Evolutionary conservation across 1,140 invertebrate species (phyloP), one percentile per base, ranked within the genome.

Genomic region (Zaprionus camerounensis): DNA sequence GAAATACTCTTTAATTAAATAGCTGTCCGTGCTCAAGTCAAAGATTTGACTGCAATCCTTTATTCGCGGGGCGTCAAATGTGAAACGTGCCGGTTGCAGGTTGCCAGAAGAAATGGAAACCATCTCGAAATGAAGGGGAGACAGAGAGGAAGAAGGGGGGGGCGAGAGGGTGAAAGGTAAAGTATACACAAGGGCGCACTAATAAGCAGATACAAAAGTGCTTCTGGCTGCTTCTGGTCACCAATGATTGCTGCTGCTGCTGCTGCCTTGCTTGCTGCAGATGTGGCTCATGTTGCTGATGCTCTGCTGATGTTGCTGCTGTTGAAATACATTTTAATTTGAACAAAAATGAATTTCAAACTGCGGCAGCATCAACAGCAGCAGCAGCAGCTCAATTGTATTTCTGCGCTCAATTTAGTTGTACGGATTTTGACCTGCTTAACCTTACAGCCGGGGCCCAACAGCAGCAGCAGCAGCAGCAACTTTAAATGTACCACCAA

Each of bases 351-450:
- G 70, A 75, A 82, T 85, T 85, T 83, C 65, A 57, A 64, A 56
- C 51, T 77, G 62, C 46, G 64, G 51, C 41, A 58, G 12, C 15
- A 56, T 28, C 34, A 41, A 46, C 56, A 55, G 34, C 70, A 58
- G 12, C 15, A 56, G 46, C 57, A 55, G 34, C 70, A 61, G 74
- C 71, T 70, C 85, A 80, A 80, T 91, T 90, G 79, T 90, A 80
- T 82, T 82, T 90, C 85, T 91, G 85, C 72, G 86, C 82, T 91
- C 86, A 91, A 91, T 91, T 91, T 91, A 91, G 86, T 91, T 91
- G 86, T 91, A 91, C 87, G 80, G 82, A 91, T 91, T 91, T 91
- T 91, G 87, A 91, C 86, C 86, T 91, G 86, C 77, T 86, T 91
- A 91, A 91, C 86, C 86, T 80, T 81, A 91, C 79, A 86, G 86